Base-by-base conservation (phyloP, 2,888 invertebrate genomes). In the Acleris holmiana region DNA sequence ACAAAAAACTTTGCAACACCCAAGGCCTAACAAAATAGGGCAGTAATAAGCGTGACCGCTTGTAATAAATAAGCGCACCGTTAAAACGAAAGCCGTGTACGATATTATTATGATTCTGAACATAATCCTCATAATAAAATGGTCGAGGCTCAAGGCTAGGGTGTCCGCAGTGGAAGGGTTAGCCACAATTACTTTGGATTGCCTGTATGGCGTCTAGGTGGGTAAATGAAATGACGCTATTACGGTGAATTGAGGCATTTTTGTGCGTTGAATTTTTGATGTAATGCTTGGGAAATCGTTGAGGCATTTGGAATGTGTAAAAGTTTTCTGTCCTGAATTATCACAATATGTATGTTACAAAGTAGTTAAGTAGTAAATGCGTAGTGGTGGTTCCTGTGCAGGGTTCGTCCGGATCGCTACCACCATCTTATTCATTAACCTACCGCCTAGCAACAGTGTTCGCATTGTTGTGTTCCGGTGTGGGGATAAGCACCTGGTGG, bases 21-120 rank as follows among this genome's bases (percentile, higher is more conserved):
- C 61, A 61, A 54, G 54, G 61, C 41, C 47, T 48, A 40, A 59
- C 19, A 61, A 41, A 55, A 41, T 55, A 55, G 48, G 41, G 48
- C 48, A 49, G 41, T 48, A 62, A 62, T 56, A 56, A 62, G 62
- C 62, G 62, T 62, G 62, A 57, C 56, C 62, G 35, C 18, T 21
- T 46, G 49, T 57, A 62, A 62, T 62, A 55, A 56, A 62, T 56
- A 56, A 46, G 19, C 40, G 44, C 46, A 17, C 35, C 29, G 56
- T 56, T 51, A 50, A 57, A 56, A 57, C 50, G 56, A 62, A 62
- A 56, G 56, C 62, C 62, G 18, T 62, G 62, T 62, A 62, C 62
- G 49, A 44, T 61, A 57, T 62, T 62, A 51, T 35, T 56, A 62
- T 62, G 50, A 51, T 57, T 56, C 46, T 21, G 50, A 51, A 44